Percentiles rank a stretch among this genome's conserved stretches.
Conservation (phyloP, 2,797 vertebrate species). For the Melanotaenia maccullochi region DNA sequence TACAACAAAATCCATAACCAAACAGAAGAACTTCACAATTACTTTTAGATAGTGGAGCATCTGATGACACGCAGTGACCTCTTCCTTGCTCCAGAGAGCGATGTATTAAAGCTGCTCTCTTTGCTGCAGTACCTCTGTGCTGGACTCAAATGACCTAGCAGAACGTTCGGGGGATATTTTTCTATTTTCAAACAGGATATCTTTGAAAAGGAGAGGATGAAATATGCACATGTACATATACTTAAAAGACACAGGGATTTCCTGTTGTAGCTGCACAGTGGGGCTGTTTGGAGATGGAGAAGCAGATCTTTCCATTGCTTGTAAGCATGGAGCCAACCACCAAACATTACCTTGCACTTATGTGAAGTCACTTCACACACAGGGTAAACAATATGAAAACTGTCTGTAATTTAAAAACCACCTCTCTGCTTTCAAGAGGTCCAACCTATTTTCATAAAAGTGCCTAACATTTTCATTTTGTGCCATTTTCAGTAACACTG, state of each 20-base stretch:
- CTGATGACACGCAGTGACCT: background rate
- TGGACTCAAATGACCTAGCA: slow-evolving; percentile 20
- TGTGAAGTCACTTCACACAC: slow-evolving; percentile 38
- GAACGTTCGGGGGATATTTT: background rate
- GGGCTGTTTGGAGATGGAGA: slow-evolving; percentile 50
- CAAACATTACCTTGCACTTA: slow-evolving; percentile 59
- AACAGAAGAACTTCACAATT: background rate
- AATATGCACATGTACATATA: background rate
- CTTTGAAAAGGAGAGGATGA: slow-evolving; percentile 42
- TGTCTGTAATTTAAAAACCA: slow-evolving; percentile 45
- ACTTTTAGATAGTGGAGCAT: background rate
- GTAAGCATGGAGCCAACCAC: slow-evolving; percentile 56
- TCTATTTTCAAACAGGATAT: slow-evolving; percentile 30
- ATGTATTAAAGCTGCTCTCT: background rate
- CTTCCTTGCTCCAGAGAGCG: background rate
- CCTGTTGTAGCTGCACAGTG: slow-evolving; percentile 26
- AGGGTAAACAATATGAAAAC: slow-evolving; percentile 59
- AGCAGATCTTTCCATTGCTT: slow-evolving; percentile 56
- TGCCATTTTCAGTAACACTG: background rate
- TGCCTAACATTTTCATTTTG: slow-evolving; percentile 19
- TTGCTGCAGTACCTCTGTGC: slow-evolving; percentile 1
- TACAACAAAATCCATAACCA: background rate
- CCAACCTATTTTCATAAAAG: slow-evolving; percentile 34
- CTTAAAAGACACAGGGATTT: slow-evolving; percentile 38
- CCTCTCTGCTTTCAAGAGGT: slow-evolving; percentile 31